Percentiles rank a stretch among this genome's conserved stretches.
phyloP scores from a whole-genome alignment of 2,888 invertebrate species.

The Cantharis flavilabris region DNA sequence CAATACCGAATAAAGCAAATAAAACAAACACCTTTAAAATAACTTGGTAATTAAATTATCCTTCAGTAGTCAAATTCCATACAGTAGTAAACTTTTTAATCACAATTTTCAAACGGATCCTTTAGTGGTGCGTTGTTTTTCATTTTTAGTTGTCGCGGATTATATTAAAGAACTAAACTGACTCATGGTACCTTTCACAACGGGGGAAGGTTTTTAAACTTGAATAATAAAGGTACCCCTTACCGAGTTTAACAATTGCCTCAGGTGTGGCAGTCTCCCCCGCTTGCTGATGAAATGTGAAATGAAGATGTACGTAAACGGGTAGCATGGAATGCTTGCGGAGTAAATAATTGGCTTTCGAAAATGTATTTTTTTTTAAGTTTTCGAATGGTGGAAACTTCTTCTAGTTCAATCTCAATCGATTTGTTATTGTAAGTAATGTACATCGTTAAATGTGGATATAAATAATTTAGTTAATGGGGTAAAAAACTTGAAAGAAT shows the following conservation, averaged over 20 bases:
- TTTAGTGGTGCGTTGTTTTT: background rate
- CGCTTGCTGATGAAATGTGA: slow-evolving; percentile 20
- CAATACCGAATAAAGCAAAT: background rate
- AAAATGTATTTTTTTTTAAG: background rate
- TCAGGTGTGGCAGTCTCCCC: slow-evolving; percentile 2
- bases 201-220: slow-evolving; percentile 32
- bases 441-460: background rate
- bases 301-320: slow-evolving; percentile 19
- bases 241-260: slow-evolving; percentile 20
- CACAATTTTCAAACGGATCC: background rate
- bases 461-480: background rate
- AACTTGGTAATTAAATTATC: background rate
- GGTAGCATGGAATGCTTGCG: slow-evolving; percentile 4
- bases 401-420: background rate
- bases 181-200: slow-evolving; percentile 33
- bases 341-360: background rate
- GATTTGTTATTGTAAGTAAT: background rate
- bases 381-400: background rate
- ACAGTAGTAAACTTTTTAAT: background rate
- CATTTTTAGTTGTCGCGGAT: slow-evolving; percentile 20
- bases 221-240: slow-evolving; percentile 28
- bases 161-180: slow-evolving; percentile 33
- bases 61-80: background rate
- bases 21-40: background rate
- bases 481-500: background rate